Conservation (phyloP, 2,797 vertebrate genomes). For the Discoglossus pictus region DNA sequence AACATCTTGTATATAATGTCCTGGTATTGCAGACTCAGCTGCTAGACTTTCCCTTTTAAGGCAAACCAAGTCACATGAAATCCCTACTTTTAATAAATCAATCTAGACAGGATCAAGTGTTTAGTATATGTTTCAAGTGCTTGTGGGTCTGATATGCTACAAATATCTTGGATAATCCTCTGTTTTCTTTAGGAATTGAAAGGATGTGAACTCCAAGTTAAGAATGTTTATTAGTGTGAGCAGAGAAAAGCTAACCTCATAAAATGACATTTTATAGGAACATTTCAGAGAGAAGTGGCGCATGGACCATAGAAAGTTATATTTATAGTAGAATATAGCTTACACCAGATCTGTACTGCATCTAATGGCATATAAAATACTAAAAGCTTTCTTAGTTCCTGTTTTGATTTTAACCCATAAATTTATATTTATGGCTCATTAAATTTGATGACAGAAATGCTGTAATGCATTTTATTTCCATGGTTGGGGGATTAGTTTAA, state of each 20-base stretch:
- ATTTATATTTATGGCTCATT: no score
- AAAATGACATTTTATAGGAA: slow-evolving; percentile 1
- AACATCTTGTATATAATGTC: neutral
- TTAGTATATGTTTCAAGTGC: slow-evolving; percentile 28
- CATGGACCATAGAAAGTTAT: no score
- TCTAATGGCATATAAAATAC: slow-evolving; percentile 16
- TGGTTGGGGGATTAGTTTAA: no score
- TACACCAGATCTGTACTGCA: slow-evolving; percentile 2
- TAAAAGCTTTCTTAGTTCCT: neutral
- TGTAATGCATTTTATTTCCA: no score
- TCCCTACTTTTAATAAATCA: slow-evolving; percentile 12
- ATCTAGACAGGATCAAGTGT: slow-evolving; percentile 31
- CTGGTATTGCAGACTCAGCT: neutral
- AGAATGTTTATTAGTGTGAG: slow-evolving; percentile 22
- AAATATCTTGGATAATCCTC: slow-evolving; percentile 37
- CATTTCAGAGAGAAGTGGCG: no score
- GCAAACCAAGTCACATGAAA: slow-evolving; percentile 3
- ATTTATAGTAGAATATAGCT: no score
- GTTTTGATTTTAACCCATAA: no score
- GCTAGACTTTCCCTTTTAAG: slow-evolving; percentile 15
- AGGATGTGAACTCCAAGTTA: slow-evolving; percentile 16
- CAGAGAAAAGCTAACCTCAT: slow-evolving; percentile 6
- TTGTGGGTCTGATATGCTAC: slow-evolving; percentile 16
- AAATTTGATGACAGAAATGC: no score
- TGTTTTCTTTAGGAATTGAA: slow-evolving; percentile 24